phyloP scores from a whole-genome alignment of 2,113 vertebrate species.

The Bos javanicus region DNA sequence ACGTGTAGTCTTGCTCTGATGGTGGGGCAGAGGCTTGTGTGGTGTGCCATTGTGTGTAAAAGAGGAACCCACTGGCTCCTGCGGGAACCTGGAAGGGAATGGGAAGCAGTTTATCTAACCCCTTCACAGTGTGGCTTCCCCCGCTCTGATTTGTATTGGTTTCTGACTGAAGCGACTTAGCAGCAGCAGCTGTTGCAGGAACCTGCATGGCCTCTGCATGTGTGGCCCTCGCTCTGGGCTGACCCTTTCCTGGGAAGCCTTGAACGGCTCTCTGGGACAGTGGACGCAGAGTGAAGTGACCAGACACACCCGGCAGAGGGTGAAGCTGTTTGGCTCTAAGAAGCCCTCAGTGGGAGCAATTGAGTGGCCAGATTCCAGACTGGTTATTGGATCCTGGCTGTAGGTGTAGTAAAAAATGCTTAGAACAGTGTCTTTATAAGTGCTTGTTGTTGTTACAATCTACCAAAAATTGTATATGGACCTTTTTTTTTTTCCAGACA shows the following conservation, averaged over 20 bases:
- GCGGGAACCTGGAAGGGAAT: neutral
- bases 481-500: neutral
- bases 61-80: neutral
- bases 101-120: neutral
- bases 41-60: neutral
- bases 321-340: neutral
- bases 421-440: neutral
- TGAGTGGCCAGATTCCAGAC: neutral
- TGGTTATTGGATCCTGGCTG: neutral
- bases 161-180: neutral
- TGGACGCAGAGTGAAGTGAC: neutral
- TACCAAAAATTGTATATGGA: neutral
- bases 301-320: neutral
- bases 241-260: neutral
- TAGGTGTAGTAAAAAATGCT: neutral
- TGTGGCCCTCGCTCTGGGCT: neutral
- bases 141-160: neutral
- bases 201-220: neutral
- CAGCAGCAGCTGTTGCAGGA: neutral
- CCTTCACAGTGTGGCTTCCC: neutral
- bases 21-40: neutral
- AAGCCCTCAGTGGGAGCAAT: neutral
- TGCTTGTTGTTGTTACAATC: neutral
- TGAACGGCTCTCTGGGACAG: neutral
- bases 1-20: neutral